phyloP scores from a whole-genome alignment of 2,113 vertebrate species.

The Paralichthys olivaceus region DNA sequence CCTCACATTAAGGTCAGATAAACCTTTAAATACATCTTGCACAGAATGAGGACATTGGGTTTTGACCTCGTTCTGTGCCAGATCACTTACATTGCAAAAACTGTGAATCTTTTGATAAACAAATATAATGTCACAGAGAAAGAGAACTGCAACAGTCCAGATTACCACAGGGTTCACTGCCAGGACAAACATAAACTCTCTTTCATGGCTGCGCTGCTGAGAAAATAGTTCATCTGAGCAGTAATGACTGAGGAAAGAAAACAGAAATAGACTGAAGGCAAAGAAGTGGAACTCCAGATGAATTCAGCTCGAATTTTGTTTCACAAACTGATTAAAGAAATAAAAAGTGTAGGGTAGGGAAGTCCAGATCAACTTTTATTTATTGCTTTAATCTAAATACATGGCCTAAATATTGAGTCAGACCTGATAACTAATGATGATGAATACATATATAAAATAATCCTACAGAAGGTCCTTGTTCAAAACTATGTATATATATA shows the following conservation, averaged over 20 bases:
- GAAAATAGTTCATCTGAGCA: constrained; percentile 1
- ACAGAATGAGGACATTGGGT: background rate
- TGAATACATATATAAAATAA: no score
- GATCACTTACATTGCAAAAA: background rate
- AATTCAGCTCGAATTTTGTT: background rate
- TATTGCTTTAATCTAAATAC: no score
- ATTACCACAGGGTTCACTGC: constrained; percentile 10
- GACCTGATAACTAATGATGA: no score
- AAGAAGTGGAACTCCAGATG: background rate
- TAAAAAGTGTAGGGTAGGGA: background rate
- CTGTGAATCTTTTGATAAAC: background rate
- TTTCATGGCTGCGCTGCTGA: constrained; percentile 2
- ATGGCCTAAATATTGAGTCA: background rate
- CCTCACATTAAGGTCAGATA: no score
- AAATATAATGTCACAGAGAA: background rate
- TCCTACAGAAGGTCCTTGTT: no score
- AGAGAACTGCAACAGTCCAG: background rate
- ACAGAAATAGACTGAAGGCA: background rate
- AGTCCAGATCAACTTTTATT: background rate
- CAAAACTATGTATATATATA: no score
- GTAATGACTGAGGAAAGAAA: background rate
- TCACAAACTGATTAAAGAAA: background rate
- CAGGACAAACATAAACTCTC: constrained; percentile 24
- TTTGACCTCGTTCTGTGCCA: background rate
- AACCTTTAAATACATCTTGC: background rate